These are phyloP conservation scores for Nephrocerus scutellatus DNA, from an alignment of 2,888 invertebrate genomes.

Conservation along the genomic window DNA sequence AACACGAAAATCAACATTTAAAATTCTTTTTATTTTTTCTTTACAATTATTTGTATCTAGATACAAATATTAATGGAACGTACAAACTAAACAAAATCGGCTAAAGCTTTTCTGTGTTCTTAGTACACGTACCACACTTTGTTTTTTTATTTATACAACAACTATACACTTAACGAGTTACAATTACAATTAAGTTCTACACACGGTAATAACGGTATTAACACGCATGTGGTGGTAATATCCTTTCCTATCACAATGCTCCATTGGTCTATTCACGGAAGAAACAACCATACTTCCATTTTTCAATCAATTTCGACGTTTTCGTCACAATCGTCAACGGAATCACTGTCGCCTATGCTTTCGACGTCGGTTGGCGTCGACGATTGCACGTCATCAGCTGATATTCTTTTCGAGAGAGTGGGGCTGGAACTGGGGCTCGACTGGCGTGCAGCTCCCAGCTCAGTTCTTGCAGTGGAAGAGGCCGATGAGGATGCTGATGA, in stretches of 20 bases:
- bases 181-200: too few species aligned
- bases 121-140: conserved; percentile 8
- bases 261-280: too few species aligned
- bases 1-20: too few species aligned
- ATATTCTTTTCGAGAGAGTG: background rate
- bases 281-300: background rate
- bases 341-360: conserved; percentile 23
- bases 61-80: too few species aligned
- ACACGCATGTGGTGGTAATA: background rate
- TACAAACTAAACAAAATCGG: too few species aligned
- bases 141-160: conserved; percentile 21
- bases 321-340: conserved; percentile 43
- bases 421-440: background rate
- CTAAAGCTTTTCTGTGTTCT: too few species aligned
- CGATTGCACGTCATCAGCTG: conserved; percentile 30
- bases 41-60: too few species aligned
- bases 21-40: too few species aligned
- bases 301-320: conserved; percentile 47
- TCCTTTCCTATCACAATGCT: background rate
- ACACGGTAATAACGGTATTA: background rate
- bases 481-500: conserved; percentile 5
- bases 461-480: conserved; percentile 2
- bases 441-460: conserved; percentile 1
- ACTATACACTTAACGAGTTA: conserved; percentile 21
- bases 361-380: conserved; percentile 18